Evolutionary conservation across 2,888 invertebrate species (phyloP).

Genomic region (Agrotis exclamationis): DNA sequence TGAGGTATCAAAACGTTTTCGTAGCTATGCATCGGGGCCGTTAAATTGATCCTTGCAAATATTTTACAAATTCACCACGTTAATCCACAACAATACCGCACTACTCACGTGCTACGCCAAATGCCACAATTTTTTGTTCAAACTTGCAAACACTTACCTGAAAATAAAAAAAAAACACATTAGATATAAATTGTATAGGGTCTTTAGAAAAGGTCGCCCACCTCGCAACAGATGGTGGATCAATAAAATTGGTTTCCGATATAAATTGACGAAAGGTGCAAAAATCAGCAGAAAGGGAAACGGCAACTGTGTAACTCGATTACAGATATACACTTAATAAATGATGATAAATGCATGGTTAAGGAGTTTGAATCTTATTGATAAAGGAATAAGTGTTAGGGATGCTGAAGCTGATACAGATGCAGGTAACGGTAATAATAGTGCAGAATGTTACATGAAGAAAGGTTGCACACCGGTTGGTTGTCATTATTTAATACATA

Average conservation of each 20-base stretch:
- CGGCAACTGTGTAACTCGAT: conserved; percentile 78
- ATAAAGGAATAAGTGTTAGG: conserved; percentile 39
- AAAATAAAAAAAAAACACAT: conserved; percentile 78
- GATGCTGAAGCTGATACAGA: conserved; percentile 42
- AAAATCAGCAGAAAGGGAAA: conserved; percentile 80
- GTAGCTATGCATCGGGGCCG: too few species aligned
- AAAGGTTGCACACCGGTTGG: conserved; percentile 69
- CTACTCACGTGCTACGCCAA: conserved; percentile 74
- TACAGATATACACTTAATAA: conserved; percentile 65
- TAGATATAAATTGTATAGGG: conserved; percentile 79
- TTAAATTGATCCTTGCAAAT: conserved; percentile 21
- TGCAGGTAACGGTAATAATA: conserved; percentile 76
- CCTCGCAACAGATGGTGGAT: conserved; percentile 80
- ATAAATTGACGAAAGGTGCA: conserved; percentile 81
- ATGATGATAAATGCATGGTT: conserved; percentile 22
- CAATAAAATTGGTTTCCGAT: conserved; percentile 79
- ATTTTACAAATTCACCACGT: conserved; percentile 43
- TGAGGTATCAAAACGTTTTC: background rate
- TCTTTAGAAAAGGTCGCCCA: conserved; percentile 80
- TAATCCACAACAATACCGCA: conserved; percentile 63
- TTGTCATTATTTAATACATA: conserved; percentile 66
- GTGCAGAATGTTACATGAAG: conserved; percentile 72
- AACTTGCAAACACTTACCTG: conserved; percentile 82
- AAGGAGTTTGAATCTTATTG: conserved; percentile 63
- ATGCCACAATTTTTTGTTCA: conserved; percentile 69